Conservation (phyloP, 2,888 invertebrate species). For the Chymomyza procnemis region DNA sequence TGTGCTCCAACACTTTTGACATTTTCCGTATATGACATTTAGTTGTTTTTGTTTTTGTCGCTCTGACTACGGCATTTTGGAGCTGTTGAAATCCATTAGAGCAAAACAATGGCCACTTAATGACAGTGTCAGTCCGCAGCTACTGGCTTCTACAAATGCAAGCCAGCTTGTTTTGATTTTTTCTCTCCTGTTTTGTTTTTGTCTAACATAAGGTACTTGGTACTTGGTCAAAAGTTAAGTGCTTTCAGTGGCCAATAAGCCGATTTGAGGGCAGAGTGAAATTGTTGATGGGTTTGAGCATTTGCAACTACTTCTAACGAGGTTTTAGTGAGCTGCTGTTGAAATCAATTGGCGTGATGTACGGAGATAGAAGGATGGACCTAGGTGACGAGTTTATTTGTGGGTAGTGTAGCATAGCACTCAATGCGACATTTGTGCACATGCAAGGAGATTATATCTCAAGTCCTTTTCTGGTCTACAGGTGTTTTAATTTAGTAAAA, state of each 20-base stretch:
- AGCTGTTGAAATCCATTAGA: neutral
- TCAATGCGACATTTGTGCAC: too few relatives aligned
- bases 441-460: neutral
- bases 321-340: neutral
- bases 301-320: constrained; percentile 13
- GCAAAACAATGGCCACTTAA: constrained; percentile 44
- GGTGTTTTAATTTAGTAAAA: too few relatives aligned
- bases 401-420: neutral
- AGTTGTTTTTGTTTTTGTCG: neutral
- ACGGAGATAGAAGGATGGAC: neutral
- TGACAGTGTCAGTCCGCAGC: constrained; percentile 35
- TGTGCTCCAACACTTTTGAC: constrained; percentile 28
- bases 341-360: neutral
- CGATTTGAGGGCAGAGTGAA: constrained; percentile 31
- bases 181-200: constrained; percentile 16
- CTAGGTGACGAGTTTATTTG: neutral
- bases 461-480: neutral
- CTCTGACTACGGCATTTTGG: neutral
- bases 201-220: neutral
- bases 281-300: constrained; percentile 24
- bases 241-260: constrained; percentile 47
- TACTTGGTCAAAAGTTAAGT: constrained; percentile 47
- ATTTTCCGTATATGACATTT: constrained; percentile 12
- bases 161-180: constrained; percentile 20
- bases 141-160: constrained; percentile 15